These are phyloP conservation scores for Trichomycterus rosablanca DNA, from an alignment of 2,113 vertebrate species.

Conservation along the genomic window DNA sequence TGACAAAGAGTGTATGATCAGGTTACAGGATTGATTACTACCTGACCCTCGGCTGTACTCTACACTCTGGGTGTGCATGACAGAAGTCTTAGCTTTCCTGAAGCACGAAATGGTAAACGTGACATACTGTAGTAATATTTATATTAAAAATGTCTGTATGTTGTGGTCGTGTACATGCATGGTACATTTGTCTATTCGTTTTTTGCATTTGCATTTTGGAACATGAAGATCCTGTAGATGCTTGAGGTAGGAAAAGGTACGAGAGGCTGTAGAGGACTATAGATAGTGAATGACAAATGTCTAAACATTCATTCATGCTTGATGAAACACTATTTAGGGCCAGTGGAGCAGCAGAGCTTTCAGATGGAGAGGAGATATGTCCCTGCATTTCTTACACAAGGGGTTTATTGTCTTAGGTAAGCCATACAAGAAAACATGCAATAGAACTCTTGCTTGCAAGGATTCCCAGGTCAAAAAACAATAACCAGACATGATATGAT, in stretches of 20 bases:
- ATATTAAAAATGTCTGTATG: not conserved
- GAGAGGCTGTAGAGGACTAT: not conserved
- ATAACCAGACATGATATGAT: too few species aligned
- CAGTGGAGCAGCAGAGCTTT: conserved; percentile 16
- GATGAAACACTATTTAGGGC: conserved; percentile 19
- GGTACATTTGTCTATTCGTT: too few species aligned
- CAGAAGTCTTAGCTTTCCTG: too few species aligned
- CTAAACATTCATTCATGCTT: conserved; percentile 19
- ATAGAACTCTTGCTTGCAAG: too few species aligned
- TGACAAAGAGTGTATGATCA: conserved; percentile 67
- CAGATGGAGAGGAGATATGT: conserved; percentile 4
- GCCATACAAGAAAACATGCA: too few species aligned
- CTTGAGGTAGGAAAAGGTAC: not conserved
- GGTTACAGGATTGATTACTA: conserved; percentile 75
- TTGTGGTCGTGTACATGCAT: not conserved
- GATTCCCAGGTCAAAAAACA: too few species aligned
- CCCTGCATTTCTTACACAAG: too few species aligned
- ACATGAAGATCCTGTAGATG: too few species aligned
- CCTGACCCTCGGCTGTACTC: conserved; percentile 58
- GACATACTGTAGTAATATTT: not conserved
- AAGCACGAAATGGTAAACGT: too few species aligned
- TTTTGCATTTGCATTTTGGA: too few species aligned
- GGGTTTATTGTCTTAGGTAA: too few species aligned
- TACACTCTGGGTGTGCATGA: too few species aligned
- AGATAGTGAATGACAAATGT: conserved; percentile 20